Percentiles rank a stretch among this genome's conserved stretches.
Evolutionary conservation across 2,797 vertebrate genomes (phyloP).

Genomic region (Anguilla obscura): DNA sequence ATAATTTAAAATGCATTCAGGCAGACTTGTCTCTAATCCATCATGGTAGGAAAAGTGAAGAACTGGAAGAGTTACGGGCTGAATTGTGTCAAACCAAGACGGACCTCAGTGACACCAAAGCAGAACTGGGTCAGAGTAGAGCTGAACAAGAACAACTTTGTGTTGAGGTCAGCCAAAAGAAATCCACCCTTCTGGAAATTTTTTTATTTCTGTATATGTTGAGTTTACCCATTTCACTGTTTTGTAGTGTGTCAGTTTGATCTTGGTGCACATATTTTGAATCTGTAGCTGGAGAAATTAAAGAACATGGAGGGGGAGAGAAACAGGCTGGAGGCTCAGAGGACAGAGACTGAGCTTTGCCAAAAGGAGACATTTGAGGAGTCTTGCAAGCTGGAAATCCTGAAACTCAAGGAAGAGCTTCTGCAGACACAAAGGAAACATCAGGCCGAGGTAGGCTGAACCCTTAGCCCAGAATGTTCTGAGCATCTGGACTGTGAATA

Average conservation of each 20-base stretch:
- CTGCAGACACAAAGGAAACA: slow-evolving; percentile 55
- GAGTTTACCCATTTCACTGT: not conserved
- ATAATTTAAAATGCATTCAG: not conserved
- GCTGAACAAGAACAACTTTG: slow-evolving; percentile 58
- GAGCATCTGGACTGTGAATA: not conserved
- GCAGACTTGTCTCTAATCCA: not conserved
- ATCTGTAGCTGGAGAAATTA: slow-evolving; percentile 59
- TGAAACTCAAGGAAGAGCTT: slow-evolving; percentile 55
- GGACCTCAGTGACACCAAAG: slow-evolving; percentile 58
- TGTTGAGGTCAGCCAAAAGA: slow-evolving; percentile 56
- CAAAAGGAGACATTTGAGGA: slow-evolving; percentile 54
- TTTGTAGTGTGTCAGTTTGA: not conserved
- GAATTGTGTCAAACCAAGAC: slow-evolving; percentile 59
- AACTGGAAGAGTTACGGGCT: slow-evolving; percentile 59
- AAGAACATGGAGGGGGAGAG: slow-evolving; percentile 54
- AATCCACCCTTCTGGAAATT: not conserved
- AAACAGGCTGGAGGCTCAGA: slow-evolving; percentile 55
- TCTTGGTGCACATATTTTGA: not conserved
- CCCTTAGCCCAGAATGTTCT: not conserved
- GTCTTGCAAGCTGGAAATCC: slow-evolving; percentile 51
- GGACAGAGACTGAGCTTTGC: slow-evolving; percentile 55
- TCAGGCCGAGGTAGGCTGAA: slow-evolving; percentile 56
- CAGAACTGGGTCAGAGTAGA: slow-evolving; percentile 54
- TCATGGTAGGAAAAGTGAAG: slow-evolving; percentile 59
- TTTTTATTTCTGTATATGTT: not conserved